These are phyloP conservation scores for Macropis europaea DNA, from an alignment of 2,888 invertebrate species.

Conservation along the genomic window DNA sequence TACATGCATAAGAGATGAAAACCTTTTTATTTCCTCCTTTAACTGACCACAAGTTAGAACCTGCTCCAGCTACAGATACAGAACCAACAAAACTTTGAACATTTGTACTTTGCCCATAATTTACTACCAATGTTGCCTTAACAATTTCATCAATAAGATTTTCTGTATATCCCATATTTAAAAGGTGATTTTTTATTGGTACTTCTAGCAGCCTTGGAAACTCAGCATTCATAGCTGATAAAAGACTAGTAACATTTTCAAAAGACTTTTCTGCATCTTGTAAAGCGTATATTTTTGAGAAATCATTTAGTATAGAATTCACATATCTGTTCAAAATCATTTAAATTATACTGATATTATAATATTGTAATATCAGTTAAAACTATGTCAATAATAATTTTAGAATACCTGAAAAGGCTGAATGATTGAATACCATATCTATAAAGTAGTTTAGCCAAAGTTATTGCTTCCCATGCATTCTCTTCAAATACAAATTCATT, in stretches of 20 bases:
- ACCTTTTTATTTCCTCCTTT: slow-evolving; percentile 83
- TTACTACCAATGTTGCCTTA: slow-evolving; percentile 81
- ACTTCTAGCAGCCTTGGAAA: slow-evolving; percentile 80
- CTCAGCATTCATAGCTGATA: slow-evolving; percentile 81
- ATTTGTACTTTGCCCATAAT: slow-evolving; percentile 83
- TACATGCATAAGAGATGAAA: slow-evolving; percentile 4
- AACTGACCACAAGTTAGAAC: slow-evolving; percentile 82
- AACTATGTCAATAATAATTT: slow-evolving; percentile 40
- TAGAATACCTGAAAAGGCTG: slow-evolving; percentile 76
- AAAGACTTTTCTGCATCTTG: slow-evolving; percentile 81
- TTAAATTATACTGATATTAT: background rate
- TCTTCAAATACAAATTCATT: slow-evolving; percentile 81
- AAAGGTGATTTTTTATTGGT: slow-evolving; percentile 77
- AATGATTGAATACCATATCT: slow-evolving; percentile 82
- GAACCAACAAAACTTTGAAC: slow-evolving; percentile 81
- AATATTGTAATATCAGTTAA: background rate
- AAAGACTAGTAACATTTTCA: slow-evolving; percentile 80
- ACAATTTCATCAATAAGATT: slow-evolving; percentile 82
- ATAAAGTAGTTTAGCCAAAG: slow-evolving; percentile 80
- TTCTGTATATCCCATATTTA: slow-evolving; percentile 78
- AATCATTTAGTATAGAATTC: slow-evolving; percentile 65
- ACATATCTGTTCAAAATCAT: slow-evolving; percentile 62
- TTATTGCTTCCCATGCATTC: slow-evolving; percentile 79
- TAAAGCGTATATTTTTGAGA: slow-evolving; percentile 81
- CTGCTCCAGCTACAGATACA: slow-evolving; percentile 82